phyloP scores from a whole-genome alignment of 2,113 vertebrate genomes.

The Prionailurus bengalensis region DNA sequence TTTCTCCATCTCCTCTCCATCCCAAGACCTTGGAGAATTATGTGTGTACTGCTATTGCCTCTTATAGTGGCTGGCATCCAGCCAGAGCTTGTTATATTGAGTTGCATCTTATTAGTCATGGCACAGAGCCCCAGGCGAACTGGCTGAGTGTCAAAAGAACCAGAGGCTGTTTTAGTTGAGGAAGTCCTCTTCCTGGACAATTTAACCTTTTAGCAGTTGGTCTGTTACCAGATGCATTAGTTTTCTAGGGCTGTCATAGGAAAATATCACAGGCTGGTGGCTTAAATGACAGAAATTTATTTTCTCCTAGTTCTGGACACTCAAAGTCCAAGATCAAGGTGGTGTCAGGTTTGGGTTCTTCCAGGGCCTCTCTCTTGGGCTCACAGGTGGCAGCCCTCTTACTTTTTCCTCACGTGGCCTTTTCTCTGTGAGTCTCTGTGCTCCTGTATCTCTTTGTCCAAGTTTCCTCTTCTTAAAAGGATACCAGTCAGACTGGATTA shows the following conservation, averaged over 20 bases:
- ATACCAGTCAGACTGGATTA: background rate
- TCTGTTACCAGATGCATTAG: background rate
- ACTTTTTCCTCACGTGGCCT: background rate
- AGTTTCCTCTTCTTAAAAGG: background rate
- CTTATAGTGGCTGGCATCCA: background rate
- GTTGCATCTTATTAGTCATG: background rate
- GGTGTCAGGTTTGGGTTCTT: background rate
- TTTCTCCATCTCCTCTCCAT: background rate
- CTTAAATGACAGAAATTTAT: background rate
- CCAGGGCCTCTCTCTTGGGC: background rate
- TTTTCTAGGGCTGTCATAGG: background rate
- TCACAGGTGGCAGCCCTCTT: background rate
- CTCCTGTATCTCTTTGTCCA: background rate
- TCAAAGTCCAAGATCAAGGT: background rate
- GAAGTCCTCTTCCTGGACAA: background rate
- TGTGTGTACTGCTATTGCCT: background rate
- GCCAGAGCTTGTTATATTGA: background rate
- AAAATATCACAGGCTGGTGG: background rate
- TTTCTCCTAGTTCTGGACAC: background rate
- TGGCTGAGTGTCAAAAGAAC: slow-evolving; percentile 52
- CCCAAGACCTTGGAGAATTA: slow-evolving; percentile 45
- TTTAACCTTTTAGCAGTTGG: background rate
- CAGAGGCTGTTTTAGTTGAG: background rate
- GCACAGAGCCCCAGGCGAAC: background rate
- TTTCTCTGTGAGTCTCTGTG: background rate